Evolutionary conservation across 2,888 invertebrate species (phyloP), one percentile per base, ranked within the genome.

Genomic region (Leptura quadrifasciata): DNA sequence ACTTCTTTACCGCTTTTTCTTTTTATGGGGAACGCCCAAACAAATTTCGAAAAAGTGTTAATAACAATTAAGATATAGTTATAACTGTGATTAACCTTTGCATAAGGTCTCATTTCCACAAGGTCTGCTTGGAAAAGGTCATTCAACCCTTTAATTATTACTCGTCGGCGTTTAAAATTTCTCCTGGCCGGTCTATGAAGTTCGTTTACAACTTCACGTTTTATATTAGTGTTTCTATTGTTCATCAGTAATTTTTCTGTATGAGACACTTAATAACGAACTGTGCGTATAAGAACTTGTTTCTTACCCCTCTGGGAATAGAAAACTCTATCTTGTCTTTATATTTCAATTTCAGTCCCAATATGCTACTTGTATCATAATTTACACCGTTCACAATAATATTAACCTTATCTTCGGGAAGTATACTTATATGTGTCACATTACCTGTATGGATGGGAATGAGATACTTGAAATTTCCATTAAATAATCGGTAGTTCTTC

Each of bases 51-150:
- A 86, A 79, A 87, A 87, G 12, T 80, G 79, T 87, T 85, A 61
- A 86, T 88, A 21, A 86, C 80, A 12, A 85, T 84, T 63, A 88
- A 74, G 24, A 87, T 69, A 75, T 84, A 87, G 71, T 83, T 83
- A 73, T 77, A 84, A 9, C 82, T 83, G 55, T 84, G 85, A 74
- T 86, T 88, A 54, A 78, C 58, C 39, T 72, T 77, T 20, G 85
- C 65, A 84, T 84, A 85, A 9, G 77, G 72, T 35, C 73, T 77
- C 85, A 88, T 85, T n/a, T 73, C 86, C 85, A 86, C 87, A 15
- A 89, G 82, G 84, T 89, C 89, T 21, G 86, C 86, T 84, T 89
- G 88, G 87, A 87, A 88, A 21, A 87, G 78, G 74, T 89, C 88
- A 83, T 87, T 84, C 9, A 88, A 81, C 58, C 84, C 87, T 78